Evolutionary conservation across 2,888 invertebrate species (phyloP).

Genomic region (Sipha maydis): DNA sequence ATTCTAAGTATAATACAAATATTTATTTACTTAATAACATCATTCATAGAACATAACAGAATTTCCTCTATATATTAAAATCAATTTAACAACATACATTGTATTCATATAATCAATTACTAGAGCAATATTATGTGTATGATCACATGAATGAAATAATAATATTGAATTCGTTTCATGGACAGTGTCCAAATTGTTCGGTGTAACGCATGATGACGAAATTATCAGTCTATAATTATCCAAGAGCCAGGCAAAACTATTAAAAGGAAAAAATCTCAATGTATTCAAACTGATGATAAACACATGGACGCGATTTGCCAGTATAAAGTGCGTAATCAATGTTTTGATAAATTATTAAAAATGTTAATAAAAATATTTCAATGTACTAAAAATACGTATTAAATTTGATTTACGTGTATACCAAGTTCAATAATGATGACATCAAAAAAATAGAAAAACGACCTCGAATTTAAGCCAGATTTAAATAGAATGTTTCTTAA

Average conservation of each 20-base stretch:
- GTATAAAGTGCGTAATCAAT: slow-evolving; percentile 12
- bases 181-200: neutral
- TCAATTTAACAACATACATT: no score
- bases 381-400: slow-evolving; percentile 68
- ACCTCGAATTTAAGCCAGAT: neutral
- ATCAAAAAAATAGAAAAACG: neutral
- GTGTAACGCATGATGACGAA: slow-evolving; percentile 60
- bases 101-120: neutral
- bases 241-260: neutral
- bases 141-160: slow-evolving; percentile 17
- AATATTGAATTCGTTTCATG: neutral
- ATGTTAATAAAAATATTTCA: neutral
- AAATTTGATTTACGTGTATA: slow-evolving; percentile 65
- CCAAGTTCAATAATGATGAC: neutral
- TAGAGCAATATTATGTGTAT: slow-evolving; percentile 14
- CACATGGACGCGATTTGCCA: slow-evolving; percentile 51
- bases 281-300: slow-evolving; percentile 50
- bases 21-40: no score
- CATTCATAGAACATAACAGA: neutral
- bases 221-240: slow-evolving; percentile 45
- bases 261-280: slow-evolving; percentile 32
- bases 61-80: no score
- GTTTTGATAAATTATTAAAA: neutral
- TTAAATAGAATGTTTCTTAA: neutral
- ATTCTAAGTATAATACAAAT: no score